A percentile compares a stretch with the other conserved stretches of the same genome.
Conservation (phyloP, 1,140 invertebrate genomes). For the Papilio helenus region DNA sequence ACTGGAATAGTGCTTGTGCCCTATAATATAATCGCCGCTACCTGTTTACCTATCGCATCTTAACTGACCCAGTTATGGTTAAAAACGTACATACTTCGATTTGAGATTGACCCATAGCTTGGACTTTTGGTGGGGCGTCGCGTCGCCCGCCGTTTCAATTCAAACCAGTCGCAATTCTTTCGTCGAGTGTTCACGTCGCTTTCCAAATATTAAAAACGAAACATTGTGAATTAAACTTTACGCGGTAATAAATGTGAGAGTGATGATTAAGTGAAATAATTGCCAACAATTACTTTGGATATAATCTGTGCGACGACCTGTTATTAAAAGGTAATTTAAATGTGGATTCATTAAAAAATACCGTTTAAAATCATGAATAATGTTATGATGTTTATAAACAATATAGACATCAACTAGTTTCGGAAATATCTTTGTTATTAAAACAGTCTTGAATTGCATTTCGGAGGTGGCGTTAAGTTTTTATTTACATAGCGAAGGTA, state of each 20-base stretch:
- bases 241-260: conserved; percentile 56
- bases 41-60: conserved; percentile 15
- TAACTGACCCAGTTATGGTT: conserved; percentile 46
- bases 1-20: not conserved
- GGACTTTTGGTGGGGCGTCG: conserved; percentile 58
- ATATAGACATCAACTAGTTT: not conserved
- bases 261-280: conserved; percentile 69
- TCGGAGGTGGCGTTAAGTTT: not conserved
- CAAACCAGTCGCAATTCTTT: conserved; percentile 61
- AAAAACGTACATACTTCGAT: conserved; percentile 46
- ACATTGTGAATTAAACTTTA: conserved; percentile 44
- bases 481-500: conserved; percentile 1
- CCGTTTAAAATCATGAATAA: not conserved
- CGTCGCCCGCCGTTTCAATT: conserved; percentile 48
- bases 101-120: conserved; percentile 52
- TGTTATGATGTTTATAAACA: conserved; percentile 14
- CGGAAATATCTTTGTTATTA: conserved; percentile 9
- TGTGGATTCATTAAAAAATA: not conserved
- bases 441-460: conserved; percentile 1
- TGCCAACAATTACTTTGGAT: conserved; percentile 28
- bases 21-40: not conserved
- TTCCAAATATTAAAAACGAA: conserved; percentile 17
- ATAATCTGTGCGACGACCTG: conserved; percentile 3
- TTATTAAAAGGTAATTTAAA: conserved; percentile 18
- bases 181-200: conserved; percentile 42